Percentiles rank a stretch among this genome's conserved stretches.
Conservation (phyloP, 2,113 vertebrate species). For the Pongo abelii region DNA sequence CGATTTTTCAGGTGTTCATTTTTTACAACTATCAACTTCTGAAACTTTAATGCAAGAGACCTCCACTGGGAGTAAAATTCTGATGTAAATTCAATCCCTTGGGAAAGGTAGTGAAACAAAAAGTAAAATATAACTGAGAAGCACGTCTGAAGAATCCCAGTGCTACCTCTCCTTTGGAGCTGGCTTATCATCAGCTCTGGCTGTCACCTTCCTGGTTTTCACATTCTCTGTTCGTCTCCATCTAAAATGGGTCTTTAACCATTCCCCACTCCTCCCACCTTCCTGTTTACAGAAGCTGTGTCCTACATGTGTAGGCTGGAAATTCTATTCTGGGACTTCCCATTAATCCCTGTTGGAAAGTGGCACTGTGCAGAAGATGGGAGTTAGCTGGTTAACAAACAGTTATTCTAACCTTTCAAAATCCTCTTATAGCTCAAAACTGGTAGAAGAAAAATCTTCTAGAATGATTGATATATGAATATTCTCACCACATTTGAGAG, state of each 20-base stretch:
- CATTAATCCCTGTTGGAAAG: conserved; percentile 38
- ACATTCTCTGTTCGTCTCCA: background rate
- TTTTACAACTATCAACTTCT: background rate
- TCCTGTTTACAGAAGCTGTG: conserved; percentile 58
- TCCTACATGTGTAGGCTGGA: background rate
- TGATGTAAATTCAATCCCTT: background rate
- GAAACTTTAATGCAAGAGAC: background rate
- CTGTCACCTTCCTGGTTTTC: background rate
- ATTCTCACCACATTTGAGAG: background rate
- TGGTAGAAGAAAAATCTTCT: background rate
- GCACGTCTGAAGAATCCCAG: background rate
- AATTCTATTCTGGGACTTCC: conserved; percentile 53
- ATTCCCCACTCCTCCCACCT: conserved; percentile 68
- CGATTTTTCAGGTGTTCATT: background rate
- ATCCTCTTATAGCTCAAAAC: background rate
- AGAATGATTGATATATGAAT: background rate
- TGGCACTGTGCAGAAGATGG: background rate
- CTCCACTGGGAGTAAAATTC: background rate
- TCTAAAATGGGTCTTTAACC: background rate
- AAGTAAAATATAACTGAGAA: background rate
- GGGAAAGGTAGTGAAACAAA: background rate
- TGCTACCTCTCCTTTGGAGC: background rate
- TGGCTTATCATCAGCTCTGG: background rate
- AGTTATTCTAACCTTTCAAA: background rate
- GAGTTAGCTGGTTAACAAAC: background rate